A percentile compares a stretch with the other conserved stretches of the same genome.
phyloP scores from a whole-genome alignment of 1,140 invertebrate genomes.

The Tribolium madens region DNA sequence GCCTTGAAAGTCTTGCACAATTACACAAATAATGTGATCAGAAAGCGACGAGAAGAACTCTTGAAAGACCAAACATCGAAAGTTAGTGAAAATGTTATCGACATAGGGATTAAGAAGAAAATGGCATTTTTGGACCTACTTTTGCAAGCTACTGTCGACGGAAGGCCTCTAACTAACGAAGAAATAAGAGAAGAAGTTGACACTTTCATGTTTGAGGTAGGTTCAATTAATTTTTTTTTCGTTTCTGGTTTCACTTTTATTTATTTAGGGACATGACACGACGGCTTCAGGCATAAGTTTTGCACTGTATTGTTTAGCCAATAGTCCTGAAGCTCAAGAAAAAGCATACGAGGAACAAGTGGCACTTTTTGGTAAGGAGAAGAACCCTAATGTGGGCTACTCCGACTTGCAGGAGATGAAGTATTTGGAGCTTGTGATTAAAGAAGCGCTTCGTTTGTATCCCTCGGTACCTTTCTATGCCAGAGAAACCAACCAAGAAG shows the following conservation, averaged over 20 bases:
- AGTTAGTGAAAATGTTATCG: not conserved
- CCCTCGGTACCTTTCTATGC: conserved; percentile 67
- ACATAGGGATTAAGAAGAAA: conserved; percentile 68
- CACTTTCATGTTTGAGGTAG: conserved; percentile 86
- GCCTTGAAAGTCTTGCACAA: conserved; percentile 75
- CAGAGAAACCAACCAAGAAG: conserved; percentile 71
- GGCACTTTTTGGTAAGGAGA: conserved; percentile 40
- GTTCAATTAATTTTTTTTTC: not conserved
- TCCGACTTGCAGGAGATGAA: conserved; percentile 70
- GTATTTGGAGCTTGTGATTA: conserved; percentile 69
- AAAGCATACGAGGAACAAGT: conserved; percentile 45
- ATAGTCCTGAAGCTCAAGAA: conserved; percentile 69
- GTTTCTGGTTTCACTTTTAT: too few species aligned
- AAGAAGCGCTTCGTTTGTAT: conserved; percentile 56
- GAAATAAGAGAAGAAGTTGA: conserved; percentile 88
- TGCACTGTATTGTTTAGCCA: conserved; percentile 71
- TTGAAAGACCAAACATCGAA: conserved; percentile 68
- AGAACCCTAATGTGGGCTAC: conserved; percentile 59
- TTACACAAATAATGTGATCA: conserved; percentile 74
- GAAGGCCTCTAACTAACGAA: conserved; percentile 69
- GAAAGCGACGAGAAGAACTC: conserved; percentile 65
- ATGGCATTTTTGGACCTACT: conserved; percentile 82
- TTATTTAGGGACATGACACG: conserved; percentile 79
- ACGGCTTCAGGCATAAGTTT: conserved; percentile 72
- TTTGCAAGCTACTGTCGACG: conserved; percentile 65